Base-by-base conservation (phyloP, 2,113 vertebrate species). In the Channa maculata region DNA sequence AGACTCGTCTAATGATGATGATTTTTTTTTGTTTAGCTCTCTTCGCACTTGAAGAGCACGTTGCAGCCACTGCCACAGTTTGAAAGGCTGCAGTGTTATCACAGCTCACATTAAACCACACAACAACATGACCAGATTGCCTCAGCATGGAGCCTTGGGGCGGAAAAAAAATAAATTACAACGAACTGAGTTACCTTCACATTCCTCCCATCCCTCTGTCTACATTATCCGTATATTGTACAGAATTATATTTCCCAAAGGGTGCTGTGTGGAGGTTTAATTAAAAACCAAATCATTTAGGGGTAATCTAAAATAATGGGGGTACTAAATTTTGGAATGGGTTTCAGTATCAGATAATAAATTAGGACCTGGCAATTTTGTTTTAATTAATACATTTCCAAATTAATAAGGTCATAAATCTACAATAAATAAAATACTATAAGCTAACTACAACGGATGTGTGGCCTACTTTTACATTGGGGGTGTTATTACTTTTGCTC, bases 11-110 rank as follows among this genome's bases (percentile, higher is more conserved):
- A 61, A 72, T 69, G 74, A 75, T 24, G 70, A 37, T 33, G 45
- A 9, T 51, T 51, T 75, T 49, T 79, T 69, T 60, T 59, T 76
- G 69, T 79, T 85, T 49, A 75, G 72, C 44, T 5, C 24, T 36
- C 10, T 43, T 6, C 45, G 36, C 62, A 37, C 62, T 65, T 24
- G n/a, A 64, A 61, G 38, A 10, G 1, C 48, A 58, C 71, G 58
- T 65, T 24, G 53, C 54, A 54, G 69, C 11, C 12, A 46, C 33
- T 83, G 38, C 24, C 33, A 12, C 71, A 45, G 7, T 24, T 61
- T 68, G 46, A 58, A 71, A 41, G 45, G 43, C 46, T 49, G 55
- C 38, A 13, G 34, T 0, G 14, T 70, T 41, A 37, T 50, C 58
- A 65, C 24, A 24, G 24, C 24, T 24, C 24, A 41, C 39, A 41